Percentiles rank a stretch among this genome's conserved stretches.
These are phyloP conservation scores for Pseudorhombus dupliciocellatus DNA, from an alignment of 2,113 vertebrate genomes.

Conservation along the genomic window DNA sequence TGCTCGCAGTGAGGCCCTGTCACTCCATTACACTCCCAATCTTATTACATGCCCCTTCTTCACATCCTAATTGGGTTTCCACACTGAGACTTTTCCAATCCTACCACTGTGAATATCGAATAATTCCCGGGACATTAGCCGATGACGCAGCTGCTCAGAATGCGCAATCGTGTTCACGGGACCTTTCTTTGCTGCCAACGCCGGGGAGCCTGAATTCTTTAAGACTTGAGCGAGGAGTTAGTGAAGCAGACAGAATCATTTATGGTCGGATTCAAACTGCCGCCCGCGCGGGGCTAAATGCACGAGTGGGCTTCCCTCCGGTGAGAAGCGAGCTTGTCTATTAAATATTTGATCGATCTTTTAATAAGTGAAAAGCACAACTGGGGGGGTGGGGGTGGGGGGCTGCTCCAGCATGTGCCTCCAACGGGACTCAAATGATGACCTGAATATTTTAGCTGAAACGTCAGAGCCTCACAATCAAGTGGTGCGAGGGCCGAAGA, in stretches of 20 bases:
- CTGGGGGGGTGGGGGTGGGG: no score
- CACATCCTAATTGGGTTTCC: constrained; percentile 58
- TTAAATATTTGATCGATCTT: constrained; percentile 71
- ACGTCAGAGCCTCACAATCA: not conserved
- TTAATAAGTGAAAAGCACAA: constrained; percentile 65
- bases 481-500: not conserved
- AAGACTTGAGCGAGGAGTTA: constrained; percentile 29
- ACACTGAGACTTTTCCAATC: constrained; percentile 39
- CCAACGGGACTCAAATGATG: constrained; percentile 11
- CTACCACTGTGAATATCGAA: constrained; percentile 47
- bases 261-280: constrained; percentile 32
- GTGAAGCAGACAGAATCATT: constrained; percentile 48
- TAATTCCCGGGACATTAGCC: constrained; percentile 45
- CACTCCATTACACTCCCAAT: constrained; percentile 64
- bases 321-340: constrained; percentile 35
- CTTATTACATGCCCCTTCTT: constrained; percentile 55
- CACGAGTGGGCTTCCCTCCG: constrained; percentile 36
- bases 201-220: constrained; percentile 45
- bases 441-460: constrained; percentile 37
- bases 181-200: constrained; percentile 35
- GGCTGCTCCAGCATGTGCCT: constrained; percentile 31
- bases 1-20: constrained; percentile 36
- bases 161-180: constrained; percentile 40
- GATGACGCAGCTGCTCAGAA: constrained; percentile 44
- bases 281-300: constrained; percentile 36